Conservation (phyloP, 1,140 invertebrate species). For the Brachionus asplanchnoidis region DNA sequence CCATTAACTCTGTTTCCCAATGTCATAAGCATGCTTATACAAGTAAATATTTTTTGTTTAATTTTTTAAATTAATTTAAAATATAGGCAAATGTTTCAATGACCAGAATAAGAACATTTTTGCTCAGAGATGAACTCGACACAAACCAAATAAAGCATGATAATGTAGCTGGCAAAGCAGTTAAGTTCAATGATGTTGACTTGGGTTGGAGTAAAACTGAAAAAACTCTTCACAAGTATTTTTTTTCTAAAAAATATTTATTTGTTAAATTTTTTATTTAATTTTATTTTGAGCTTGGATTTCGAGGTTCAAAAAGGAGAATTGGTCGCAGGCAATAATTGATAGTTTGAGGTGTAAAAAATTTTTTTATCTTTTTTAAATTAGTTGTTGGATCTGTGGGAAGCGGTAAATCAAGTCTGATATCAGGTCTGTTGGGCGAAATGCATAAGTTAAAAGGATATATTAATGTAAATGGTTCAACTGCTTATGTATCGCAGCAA, state of each 20-base stretch:
- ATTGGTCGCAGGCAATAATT: neutral
- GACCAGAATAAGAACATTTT: slow-evolving; percentile 36
- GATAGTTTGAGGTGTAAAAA: neutral
- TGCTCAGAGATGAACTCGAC: slow-evolving; percentile 20
- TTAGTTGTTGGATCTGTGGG: slow-evolving; percentile 83
- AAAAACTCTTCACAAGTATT: neutral
- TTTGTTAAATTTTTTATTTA: no score
- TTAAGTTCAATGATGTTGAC: neutral
- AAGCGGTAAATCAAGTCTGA: slow-evolving; percentile 79
- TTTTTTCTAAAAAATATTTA: neutral
- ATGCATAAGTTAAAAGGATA: slow-evolving; percentile 72
- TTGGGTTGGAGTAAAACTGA: slow-evolving; percentile 33
- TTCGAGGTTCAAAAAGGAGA: slow-evolving; percentile 32
- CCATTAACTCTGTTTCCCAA: slow-evolving; percentile 66
- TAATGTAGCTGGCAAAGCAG: neutral
- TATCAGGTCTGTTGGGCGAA: slow-evolving; percentile 79
- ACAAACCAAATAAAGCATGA: neutral
- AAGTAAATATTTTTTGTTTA: neutral
- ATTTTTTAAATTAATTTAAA: neutral
- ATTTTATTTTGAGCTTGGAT: neutral
- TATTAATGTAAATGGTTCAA: slow-evolving; percentile 70
- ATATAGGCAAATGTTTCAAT: slow-evolving; percentile 36
- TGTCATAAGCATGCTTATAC: slow-evolving; percentile 53
- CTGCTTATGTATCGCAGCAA: slow-evolving; percentile 68
- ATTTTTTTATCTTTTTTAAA: slow-evolving; percentile 59